These are phyloP conservation scores for Meloidogyne floridensis DNA, from an alignment of 1,140 invertebrate species.

Conservation along the genomic window DNA sequence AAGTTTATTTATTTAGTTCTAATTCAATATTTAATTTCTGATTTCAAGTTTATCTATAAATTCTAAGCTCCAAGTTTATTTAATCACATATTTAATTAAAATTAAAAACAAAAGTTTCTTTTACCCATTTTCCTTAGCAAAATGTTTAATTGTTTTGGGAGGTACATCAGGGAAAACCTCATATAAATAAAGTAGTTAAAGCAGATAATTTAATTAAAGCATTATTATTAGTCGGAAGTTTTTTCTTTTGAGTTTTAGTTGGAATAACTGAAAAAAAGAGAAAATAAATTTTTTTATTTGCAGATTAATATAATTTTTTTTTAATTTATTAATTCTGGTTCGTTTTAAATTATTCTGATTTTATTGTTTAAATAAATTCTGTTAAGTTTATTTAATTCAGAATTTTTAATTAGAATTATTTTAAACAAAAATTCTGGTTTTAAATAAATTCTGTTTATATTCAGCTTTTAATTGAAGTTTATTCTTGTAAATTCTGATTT, in stretches of 20 bases:
- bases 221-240: neutral
- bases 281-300: too few relatives aligned
- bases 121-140: neutral
- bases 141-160: neutral
- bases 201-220: neutral
- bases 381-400: too few relatives aligned
- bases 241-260: neutral
- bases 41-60: too few relatives aligned
- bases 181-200: constrained; percentile 5
- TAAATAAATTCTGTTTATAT: neutral
- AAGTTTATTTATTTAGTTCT: too few relatives aligned
- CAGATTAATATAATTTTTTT: too few relatives aligned
- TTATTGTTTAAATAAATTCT: too few relatives aligned
- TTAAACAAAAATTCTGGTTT: neutral
- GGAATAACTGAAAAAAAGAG: neutral
- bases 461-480: too few relatives aligned
- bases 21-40: too few relatives aligned
- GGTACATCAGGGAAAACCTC: neutral
- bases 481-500: neutral
- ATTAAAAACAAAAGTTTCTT: too few relatives aligned
- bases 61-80: neutral
- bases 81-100: neutral
- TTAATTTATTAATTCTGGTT: too few relatives aligned
- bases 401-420: too few relatives aligned
- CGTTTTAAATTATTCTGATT: too few relatives aligned